These are phyloP conservation scores for Dryoscopus gambensis DNA, from an alignment of 2,113 vertebrate genomes.

Conservation along the genomic window DNA sequence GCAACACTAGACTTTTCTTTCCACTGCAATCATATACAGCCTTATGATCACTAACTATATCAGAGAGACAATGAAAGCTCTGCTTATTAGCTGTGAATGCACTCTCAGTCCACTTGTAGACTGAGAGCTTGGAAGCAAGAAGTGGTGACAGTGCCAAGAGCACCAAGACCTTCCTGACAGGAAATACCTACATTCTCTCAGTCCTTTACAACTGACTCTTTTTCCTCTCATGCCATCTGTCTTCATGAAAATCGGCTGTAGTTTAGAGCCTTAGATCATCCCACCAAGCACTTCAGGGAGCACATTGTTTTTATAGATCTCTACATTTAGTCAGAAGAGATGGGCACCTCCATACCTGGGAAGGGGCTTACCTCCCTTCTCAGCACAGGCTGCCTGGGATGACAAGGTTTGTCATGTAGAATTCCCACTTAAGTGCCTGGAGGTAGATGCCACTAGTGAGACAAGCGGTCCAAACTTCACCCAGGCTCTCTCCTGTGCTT, in stretches of 20 bases:
- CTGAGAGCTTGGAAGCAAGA: not conserved
- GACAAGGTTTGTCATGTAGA: not conserved
- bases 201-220: not conserved
- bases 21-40: not conserved
- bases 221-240: not conserved
- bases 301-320: not conserved
- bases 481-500: not conserved
- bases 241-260: not conserved
- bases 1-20: constrained; percentile 12
- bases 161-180: not conserved
- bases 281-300: not conserved
- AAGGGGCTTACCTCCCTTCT: not conserved
- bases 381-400: not conserved
- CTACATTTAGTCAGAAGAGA: not conserved
- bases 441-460: not conserved
- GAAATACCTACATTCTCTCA: not conserved
- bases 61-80: not conserved
- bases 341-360: not conserved
- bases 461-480: not conserved
- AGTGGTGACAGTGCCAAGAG: not conserved
- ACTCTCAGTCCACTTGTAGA: not conserved
- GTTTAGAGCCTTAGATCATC: not conserved
- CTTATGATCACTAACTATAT: not conserved
- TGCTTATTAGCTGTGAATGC: not conserved
- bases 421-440: constrained; percentile 1